Evolutionary conservation across 2,113 vertebrate species (phyloP), one percentile per base, ranked within the genome.

Genomic region (Ammodytes marinus): DNA sequence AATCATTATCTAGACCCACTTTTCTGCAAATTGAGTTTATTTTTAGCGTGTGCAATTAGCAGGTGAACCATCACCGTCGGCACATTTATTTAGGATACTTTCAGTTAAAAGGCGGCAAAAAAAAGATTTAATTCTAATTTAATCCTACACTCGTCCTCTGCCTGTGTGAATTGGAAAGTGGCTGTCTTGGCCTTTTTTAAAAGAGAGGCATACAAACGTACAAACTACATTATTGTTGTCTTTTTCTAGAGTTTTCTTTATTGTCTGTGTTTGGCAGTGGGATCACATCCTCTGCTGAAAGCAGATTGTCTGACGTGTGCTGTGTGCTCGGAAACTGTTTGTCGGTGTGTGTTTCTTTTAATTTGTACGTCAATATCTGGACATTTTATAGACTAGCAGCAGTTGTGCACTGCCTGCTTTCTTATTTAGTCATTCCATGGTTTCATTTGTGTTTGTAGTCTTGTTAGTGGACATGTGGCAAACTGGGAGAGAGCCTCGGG

Each of bases 381-480:
- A 89, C 68, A 61, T 84, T 80, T 76, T 82, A 54, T 77, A 78
- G 75, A 85, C 63, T 50, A 69, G 81, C 80, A 78, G 58, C 83
- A 54, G 83, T 72, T 42, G 49, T 79, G 43, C 53, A 8, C 52
- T 19, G 68, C 86, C 70, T 79, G 67, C 78, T 69, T 55, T 65
- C 74, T 81, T 70, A 77, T 53, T 78, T 69, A 70, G 45, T 90
- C 92, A 92, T 94, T 95, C 92, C 92, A 86, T 85, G 67, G 50
- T 91, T 84, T 76, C 19, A 55, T 90, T 88, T 87, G 74, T 84
- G 82, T 91, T 59, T 68, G n/a, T 89, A 46, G 64, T 85, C 40
- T 79, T 64, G 60, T 75, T 70, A 11, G 84, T 46, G 54, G 86
- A 47, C 55, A 15, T 78, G 49, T 53, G 58, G 74, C 61, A 76